Percentiles rank a stretch among this genome's conserved stretches.
These are phyloP conservation scores for Drosophila vallismaia DNA, from an alignment of 2,888 invertebrate genomes.

Conservation along the genomic window DNA sequence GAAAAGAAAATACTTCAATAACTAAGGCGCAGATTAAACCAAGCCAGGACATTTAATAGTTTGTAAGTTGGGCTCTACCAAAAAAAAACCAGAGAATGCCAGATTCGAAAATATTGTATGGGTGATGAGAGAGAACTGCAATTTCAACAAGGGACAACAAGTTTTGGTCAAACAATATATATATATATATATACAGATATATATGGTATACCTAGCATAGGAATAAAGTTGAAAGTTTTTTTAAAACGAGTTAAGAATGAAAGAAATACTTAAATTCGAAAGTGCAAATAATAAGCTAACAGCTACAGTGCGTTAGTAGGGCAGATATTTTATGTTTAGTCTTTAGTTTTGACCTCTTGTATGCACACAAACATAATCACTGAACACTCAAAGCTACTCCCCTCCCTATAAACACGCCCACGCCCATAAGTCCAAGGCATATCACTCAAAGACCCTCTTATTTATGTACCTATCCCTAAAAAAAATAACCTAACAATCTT, in stretches of 20 bases:
- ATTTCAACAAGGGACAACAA: constrained; percentile 72
- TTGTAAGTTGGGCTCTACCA: constrained; percentile 56
- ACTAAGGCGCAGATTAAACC: constrained; percentile 52
- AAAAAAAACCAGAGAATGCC: constrained; percentile 40
- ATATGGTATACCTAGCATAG: constrained; percentile 18
- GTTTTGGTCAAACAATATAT: constrained; percentile 62
- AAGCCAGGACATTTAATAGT: constrained; percentile 52
- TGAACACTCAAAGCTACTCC: constrained; percentile 28
- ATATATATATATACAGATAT: constrained; percentile 21
- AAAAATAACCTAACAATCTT: constrained; percentile 55
- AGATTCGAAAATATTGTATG: constrained; percentile 21
- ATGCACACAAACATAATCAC: constrained; percentile 29
- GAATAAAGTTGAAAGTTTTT: constrained; percentile 21
- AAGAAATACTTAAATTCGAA: constrained; percentile 33
- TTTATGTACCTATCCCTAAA: constrained; percentile 66
- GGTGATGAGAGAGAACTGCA: constrained; percentile 55
- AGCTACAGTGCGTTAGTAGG: constrained; percentile 21
- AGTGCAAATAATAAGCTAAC: constrained; percentile 37
- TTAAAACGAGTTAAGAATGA: constrained; percentile 5
- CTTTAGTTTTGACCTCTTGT: constrained; percentile 29
- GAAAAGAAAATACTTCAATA: constrained; percentile 55
- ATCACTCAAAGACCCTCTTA: constrained; percentile 74
- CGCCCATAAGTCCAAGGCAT: constrained; percentile 56
- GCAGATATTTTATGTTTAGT: constrained; percentile 47
- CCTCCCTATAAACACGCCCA: constrained; percentile 15